Percentiles rank a stretch among this genome's conserved stretches.
Conservation (phyloP, 2,113 vertebrate species). For the Ophthalmolycus amberensis region DNA sequence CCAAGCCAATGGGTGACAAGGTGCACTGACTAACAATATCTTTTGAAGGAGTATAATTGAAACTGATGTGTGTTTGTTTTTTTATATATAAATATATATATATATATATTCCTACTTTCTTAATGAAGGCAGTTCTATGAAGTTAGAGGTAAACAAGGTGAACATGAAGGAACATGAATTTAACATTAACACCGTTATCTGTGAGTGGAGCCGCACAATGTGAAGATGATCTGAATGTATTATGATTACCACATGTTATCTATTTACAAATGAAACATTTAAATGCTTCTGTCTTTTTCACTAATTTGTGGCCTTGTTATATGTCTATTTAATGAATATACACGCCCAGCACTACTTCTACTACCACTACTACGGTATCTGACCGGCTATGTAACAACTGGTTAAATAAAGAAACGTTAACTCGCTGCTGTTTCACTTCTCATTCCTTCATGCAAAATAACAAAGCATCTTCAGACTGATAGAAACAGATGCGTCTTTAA, state of each 20-base stretch:
- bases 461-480: not conserved
- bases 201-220: constrained; percentile 14
- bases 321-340: not conserved
- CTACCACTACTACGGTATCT: not conserved
- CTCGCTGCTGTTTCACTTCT: not conserved
- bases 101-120: not conserved
- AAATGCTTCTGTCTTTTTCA: not conserved
- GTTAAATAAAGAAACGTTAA: constrained; percentile 33
- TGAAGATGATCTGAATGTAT: not conserved
- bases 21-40: not conserved
- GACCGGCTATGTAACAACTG: not conserved
- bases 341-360: not conserved
- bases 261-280: not conserved
- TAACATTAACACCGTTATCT: not conserved
- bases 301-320: not conserved
- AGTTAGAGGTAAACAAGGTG: not conserved
- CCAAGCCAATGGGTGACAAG: not conserved
- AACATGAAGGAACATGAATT: constrained; percentile 23
- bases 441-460: not conserved
- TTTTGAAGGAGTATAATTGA: not conserved
- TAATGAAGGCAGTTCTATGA: constrained; percentile 16
- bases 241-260: not conserved
- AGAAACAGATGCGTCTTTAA: not conserved
- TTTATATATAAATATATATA: not conserved
- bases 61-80: no score